A percentile compares a stretch with the other conserved stretches of the same genome.
Conservation (phyloP, 2,797 vertebrate genomes). For the Fistularia tabacaria region DNA sequence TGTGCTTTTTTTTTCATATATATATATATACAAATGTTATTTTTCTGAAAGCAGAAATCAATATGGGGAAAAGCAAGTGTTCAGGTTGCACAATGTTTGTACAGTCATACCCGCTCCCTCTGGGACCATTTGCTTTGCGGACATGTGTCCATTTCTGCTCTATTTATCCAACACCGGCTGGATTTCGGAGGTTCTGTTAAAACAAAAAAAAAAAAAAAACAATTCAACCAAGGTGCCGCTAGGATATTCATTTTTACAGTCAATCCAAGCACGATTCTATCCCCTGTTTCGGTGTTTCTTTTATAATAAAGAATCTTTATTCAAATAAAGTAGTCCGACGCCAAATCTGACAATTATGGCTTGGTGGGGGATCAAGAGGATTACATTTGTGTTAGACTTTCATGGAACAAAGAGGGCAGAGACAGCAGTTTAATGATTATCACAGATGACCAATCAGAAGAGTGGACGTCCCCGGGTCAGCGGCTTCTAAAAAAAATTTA, state of each 20-base stretch:
- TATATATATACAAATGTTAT: no score
- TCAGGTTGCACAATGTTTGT: constrained; percentile 39
- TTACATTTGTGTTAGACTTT: constrained; percentile 9
- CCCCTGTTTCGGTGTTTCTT: no score
- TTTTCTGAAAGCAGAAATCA: constrained; percentile 33
- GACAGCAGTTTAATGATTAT: constrained; percentile 62
- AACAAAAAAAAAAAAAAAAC: no score
- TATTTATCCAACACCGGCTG: no score
- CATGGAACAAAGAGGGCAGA: constrained; percentile 26
- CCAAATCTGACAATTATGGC: no score
- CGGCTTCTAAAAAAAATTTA: constrained; percentile 30
- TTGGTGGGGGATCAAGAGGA: no score
- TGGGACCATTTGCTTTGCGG: background rate
- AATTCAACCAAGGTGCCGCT: no score
- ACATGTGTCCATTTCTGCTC: no score
- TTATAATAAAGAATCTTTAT: no score
- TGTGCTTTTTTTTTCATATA: constrained; percentile 39
- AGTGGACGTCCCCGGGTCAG: constrained; percentile 43
- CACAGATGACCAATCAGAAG: constrained; percentile 44
- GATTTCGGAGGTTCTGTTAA: background rate
- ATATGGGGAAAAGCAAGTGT: constrained; percentile 32
- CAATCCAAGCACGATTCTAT: no score
- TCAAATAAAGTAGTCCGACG: no score
- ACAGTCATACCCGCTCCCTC: background rate
- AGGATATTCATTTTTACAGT: no score